Evolutionary conservation across 2,113 vertebrate species (phyloP), one percentile per base, ranked within the genome.

Genomic region (Thamnophis sirtalis): DNA sequence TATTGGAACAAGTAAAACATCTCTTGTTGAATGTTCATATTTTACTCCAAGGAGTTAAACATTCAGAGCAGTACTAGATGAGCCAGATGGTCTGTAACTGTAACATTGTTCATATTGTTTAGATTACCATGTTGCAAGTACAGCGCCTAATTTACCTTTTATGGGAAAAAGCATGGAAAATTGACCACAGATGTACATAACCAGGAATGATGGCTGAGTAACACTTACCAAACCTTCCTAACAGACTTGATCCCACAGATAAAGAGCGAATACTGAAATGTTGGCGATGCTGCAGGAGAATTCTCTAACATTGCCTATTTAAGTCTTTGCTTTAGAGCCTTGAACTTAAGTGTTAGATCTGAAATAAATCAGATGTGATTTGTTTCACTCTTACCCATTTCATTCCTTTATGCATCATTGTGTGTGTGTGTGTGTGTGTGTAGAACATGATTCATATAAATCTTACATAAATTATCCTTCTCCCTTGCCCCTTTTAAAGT

Each of bases 101-200:
- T 97, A 97, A 97, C 98, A 96, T 96, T 97, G 97, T 96, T 97
- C 98, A 97, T 97, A 97, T 97, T 98, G 98, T 98, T 98, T 98
- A 97, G 97, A 98, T 98, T 98, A 98, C 96, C 97, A 96, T 97
- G 96, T 96, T 97, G 97, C 97, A 97, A 98, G 97, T 96, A 97
- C 97, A 97, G 97, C 95, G 97, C 96, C 97, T 98, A 96, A 92
- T 97, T 98, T 97, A 97, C 98, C 98, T 98, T 98, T 98, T 98
- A 98, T 98, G 98, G 98, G 98, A 98, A 97, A 97, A 98, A 98
- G 98, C 97, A 96, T 97, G 97, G 97, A 97, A 97, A 98, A 98
- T 98, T 97, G 98, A 98, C 96, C 97, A 96, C 98, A 98, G 98
- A 98, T 98, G 98, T 98, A 97, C 97, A 96, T 96, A 97, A 96